A percentile compares a stretch with the other conserved stretches of the same genome.
Evolutionary conservation across 1,140 invertebrate genomes (phyloP).

Genomic region (Papilio xuthus): DNA sequence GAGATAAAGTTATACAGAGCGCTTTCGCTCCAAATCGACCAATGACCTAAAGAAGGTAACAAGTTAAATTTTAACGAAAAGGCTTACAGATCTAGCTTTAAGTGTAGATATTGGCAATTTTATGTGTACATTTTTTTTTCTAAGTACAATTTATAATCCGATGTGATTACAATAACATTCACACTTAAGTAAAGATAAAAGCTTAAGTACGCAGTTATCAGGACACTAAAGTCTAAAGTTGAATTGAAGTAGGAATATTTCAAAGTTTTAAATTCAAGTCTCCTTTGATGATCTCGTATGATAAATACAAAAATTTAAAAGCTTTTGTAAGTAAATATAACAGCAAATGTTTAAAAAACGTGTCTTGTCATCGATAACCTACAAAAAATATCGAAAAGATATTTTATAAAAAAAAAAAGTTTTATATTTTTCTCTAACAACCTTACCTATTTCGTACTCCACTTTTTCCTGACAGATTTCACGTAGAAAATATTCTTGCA

Average conservation of each 20-base stretch:
- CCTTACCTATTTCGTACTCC: conserved; percentile 64
- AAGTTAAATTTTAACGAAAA: neutral
- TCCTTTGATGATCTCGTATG: too few relatives aligned
- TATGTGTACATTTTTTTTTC: neutral
- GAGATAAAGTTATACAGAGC: neutral
- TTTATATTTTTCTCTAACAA: conserved; percentile 5
- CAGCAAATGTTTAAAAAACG: conserved; percentile 8
- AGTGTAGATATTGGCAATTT: neutral
- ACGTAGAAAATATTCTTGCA: conserved; percentile 70
- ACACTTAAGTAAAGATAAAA: neutral
- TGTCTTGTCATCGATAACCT: neutral
- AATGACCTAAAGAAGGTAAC: neutral
- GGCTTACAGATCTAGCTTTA: neutral
- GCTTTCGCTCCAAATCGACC: neutral
- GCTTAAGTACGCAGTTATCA: neutral
- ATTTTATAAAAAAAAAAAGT: too few relatives aligned
- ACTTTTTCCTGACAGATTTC: conserved; percentile 78
- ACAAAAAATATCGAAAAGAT: neutral
- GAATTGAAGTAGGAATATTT: too few relatives aligned
- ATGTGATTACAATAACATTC: neutral
- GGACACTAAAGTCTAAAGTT: neutral
- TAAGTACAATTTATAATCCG: neutral
- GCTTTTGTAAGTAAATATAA: neutral
- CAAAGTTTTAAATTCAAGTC: too few relatives aligned
- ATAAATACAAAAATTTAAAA: neutral